Evolutionary conservation across 2,113 vertebrate species (phyloP).

Genomic region (Etia nguti): DNA sequence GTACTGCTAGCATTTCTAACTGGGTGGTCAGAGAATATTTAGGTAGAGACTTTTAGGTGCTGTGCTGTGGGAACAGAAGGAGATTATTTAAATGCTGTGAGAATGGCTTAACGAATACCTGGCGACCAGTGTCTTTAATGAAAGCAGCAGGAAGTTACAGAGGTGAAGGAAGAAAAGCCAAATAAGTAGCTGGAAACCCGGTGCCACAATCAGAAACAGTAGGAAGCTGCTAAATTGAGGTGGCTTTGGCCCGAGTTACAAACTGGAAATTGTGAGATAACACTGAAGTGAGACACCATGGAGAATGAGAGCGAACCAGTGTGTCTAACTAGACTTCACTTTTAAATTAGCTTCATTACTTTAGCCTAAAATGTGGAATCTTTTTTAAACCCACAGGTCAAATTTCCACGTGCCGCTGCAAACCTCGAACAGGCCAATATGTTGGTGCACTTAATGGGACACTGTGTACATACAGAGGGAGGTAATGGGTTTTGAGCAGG

Average conservation of each 20-base stretch:
- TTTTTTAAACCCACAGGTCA: not conserved
- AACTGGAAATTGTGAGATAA: not conserved
- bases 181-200: not conserved
- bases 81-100: not conserved
- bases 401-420: not conserved
- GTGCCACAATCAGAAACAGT: not conserved
- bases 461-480: not conserved
- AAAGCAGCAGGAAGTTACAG: not conserved
- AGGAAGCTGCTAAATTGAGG: not conserved
- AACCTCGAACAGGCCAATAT: accelerated
- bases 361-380: not conserved
- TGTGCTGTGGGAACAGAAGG: not conserved
- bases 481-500: not conserved
- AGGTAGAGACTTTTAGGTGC: not conserved
- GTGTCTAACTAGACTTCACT: not conserved
- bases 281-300: not conserved
- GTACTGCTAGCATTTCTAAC: not conserved
- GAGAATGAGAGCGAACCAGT: not conserved
- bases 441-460: not conserved
- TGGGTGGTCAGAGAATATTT: not conserved
- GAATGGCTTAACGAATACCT: not conserved
- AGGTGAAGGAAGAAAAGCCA: not conserved
- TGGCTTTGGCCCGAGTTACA: not conserved
- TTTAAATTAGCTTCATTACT: not conserved
- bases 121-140: not conserved